Conservation (phyloP, 2,113 vertebrate species). For the Micronycteris hirsuta region DNA sequence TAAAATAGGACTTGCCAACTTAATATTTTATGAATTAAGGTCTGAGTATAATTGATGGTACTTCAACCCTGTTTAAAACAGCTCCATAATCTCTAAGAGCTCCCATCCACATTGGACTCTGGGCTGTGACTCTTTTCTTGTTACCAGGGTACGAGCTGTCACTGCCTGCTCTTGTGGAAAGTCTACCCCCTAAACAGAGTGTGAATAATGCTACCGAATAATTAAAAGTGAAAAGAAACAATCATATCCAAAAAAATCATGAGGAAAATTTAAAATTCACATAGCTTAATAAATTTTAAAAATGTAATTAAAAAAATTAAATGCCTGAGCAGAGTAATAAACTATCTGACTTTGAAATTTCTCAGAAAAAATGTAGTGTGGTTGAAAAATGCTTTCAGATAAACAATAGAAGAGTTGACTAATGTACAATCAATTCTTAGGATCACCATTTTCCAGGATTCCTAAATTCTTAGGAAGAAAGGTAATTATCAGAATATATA, state of each 20-base stretch:
- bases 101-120: background rate
- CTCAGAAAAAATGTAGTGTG: background rate
- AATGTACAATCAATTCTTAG: background rate
- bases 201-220: background rate
- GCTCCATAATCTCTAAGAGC: background rate
- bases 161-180: background rate
- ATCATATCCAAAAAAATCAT: background rate
- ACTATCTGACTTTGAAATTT: background rate
- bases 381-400: background rate
- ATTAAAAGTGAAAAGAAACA: constrained; percentile 20
- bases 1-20: background rate
- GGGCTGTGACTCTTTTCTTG: background rate
- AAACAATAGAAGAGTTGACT: background rate
- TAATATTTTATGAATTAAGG: constrained; percentile 37
- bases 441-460: background rate
- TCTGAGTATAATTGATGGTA: background rate
- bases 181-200: background rate
- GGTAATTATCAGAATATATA: background rate
- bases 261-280: background rate
- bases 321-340: background rate
- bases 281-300: background rate
- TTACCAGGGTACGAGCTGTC: background rate
- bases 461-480: background rate
- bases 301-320: background rate
- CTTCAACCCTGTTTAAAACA: background rate